Conservation (phyloP, 2,113 vertebrate genomes). For the mouse (Mus musculus) region DNA sequence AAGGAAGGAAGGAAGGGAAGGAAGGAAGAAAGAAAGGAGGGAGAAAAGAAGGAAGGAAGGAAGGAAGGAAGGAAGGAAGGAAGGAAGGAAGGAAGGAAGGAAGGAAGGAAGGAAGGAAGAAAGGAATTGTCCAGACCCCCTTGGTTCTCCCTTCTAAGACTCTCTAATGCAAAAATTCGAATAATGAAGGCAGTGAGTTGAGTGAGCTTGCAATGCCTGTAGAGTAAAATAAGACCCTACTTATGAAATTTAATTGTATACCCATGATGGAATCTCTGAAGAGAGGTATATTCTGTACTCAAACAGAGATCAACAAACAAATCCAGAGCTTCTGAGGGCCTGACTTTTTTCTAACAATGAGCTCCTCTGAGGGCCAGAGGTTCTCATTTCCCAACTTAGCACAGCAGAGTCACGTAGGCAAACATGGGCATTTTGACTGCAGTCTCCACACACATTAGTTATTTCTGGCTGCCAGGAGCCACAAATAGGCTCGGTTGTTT, state of each 20-base stretch:
- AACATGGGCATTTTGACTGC: not conserved
- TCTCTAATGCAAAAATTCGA: not conserved
- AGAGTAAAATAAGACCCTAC: not conserved
- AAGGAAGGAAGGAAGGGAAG: too few relatives aligned
- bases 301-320: constrained; percentile 55
- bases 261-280: constrained; percentile 48
- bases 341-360: constrained; percentile 69
- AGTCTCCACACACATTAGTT: constrained; percentile 61
- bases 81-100: not conserved
- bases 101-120: not conserved
- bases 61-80: too few relatives aligned
- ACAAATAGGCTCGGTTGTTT: not conserved
- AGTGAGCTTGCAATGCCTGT: not conserved
- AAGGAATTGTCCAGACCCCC: not conserved
- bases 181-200: not conserved
- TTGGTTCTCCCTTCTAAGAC: not conserved
- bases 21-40: too few relatives aligned
- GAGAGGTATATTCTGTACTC: not conserved
- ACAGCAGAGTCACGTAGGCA: constrained; percentile 43
- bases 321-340: not conserved
- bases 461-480: constrained; percentile 54
- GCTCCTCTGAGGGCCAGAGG: constrained; percentile 29
- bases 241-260: not conserved
- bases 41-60: too few relatives aligned
- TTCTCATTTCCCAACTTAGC: constrained; percentile 53